phyloP scores from a whole-genome alignment of 2,797 vertebrate genomes.

The Microcaecilia unicolor region DNA sequence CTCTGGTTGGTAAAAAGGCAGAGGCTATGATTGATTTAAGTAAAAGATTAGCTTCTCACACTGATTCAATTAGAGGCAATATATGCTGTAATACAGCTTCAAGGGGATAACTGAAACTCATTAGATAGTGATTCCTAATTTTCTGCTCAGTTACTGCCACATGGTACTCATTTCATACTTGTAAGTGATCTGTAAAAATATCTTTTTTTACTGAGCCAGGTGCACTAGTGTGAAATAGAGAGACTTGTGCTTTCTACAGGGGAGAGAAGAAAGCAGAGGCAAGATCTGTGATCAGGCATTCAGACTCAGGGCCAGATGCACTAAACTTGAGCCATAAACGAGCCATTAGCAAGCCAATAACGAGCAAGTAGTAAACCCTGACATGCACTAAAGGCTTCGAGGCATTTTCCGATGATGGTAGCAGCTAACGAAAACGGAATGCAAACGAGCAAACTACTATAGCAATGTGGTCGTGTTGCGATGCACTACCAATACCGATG shows the following conservation, averaged over 20 bases:
- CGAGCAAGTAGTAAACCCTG: too few species aligned
- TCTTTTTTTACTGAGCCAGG: conserved; percentile 17
- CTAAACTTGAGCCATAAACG: too few species aligned
- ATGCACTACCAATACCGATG: too few species aligned
- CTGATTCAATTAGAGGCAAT: conserved; percentile 45
- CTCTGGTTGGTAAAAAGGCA: conserved; percentile 15
- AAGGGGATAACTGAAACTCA: conserved; percentile 43
- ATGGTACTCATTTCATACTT: conserved; percentile 47
- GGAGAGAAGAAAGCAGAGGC: too few species aligned
- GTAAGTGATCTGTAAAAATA: conserved; percentile 28
- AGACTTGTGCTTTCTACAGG: not conserved
- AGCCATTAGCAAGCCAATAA: too few species aligned
- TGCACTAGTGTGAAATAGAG: conserved; percentile 1
- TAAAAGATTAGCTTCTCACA: conserved; percentile 33
- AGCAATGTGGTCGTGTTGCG: too few species aligned
- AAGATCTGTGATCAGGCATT: too few species aligned
- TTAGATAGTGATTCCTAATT: conserved; percentile 13
- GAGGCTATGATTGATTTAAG: conserved; percentile 17
- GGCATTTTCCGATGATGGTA: too few species aligned
- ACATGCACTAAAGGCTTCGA: too few species aligned
- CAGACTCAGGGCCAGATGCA: too few species aligned
- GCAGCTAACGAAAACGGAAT: too few species aligned
- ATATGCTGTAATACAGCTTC: conserved; percentile 48
- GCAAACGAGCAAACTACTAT: too few species aligned
- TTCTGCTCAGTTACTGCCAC: conserved; percentile 26